phyloP scores from a whole-genome alignment of 2,113 vertebrate species.

The Phrynosoma blainvillii region DNA sequence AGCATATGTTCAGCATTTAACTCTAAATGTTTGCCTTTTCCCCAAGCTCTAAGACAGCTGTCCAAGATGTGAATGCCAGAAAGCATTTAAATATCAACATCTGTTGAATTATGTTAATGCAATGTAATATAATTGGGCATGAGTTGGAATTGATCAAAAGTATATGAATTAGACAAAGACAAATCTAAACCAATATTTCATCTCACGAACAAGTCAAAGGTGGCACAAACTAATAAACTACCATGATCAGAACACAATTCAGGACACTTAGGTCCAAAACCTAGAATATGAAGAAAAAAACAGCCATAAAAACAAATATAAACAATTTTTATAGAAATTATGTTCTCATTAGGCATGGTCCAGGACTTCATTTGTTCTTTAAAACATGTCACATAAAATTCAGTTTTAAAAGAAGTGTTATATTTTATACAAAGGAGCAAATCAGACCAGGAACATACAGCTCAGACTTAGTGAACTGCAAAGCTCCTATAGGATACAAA shows the following conservation, averaged over 20 bases:
- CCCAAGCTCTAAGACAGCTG: conserved; percentile 87
- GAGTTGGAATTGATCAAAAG: conserved; percentile 82
- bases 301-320: background rate
- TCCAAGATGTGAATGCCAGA: conserved; percentile 85
- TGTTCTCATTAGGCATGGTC: background rate
- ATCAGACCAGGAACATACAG: background rate
- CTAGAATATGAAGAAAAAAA: background rate
- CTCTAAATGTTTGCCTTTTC: conserved; percentile 88
- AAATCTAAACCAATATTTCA: conserved; percentile 71
- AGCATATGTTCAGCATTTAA: conserved; percentile 90
- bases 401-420: background rate
- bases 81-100: conserved; percentile 90
- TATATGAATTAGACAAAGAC: conserved; percentile 79
- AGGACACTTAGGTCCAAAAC: background rate
- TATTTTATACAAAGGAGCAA: background rate
- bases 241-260: conserved; percentile 40
- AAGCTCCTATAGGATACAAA: background rate
- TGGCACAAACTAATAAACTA: conserved; percentile 54
- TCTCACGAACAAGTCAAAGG: conserved; percentile 68
- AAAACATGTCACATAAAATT: conserved; percentile 23
- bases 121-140: conserved; percentile 86
- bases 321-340: background rate
- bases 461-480: fast-evolving
- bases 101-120: conserved; percentile 89
- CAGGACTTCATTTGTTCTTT: background rate